Evolutionary conservation across 64 coral and sea anemone genomes (phyloP).

Genomic region (Actinia tenebrosa): DNA sequence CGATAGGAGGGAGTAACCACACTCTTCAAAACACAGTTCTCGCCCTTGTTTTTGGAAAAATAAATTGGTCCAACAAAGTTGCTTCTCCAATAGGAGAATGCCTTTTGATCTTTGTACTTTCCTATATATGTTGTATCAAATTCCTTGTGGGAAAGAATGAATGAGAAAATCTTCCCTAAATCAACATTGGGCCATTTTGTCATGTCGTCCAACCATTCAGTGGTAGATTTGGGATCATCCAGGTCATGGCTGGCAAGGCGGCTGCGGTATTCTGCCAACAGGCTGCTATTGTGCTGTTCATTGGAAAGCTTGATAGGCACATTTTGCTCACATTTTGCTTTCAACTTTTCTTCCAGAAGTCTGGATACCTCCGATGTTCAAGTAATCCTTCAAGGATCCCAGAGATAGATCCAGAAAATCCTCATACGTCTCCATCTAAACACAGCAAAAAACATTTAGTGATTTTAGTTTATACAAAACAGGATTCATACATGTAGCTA

Average conservation of each 20-base stretch:
- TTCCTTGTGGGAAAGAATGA: constrained; percentile 10
- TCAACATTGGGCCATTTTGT: constrained; percentile 14
- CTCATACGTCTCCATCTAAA: not conserved
- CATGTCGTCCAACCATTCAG: constrained; percentile 6
- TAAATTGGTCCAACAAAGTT: constrained; percentile 30
- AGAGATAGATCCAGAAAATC: constrained; percentile 19
- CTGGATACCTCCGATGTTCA: not conserved
- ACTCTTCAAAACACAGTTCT: constrained; percentile 12
- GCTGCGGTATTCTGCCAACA: constrained; percentile 2
- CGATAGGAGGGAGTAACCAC: constrained; percentile 15
- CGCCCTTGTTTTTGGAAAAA: constrained; percentile 12
- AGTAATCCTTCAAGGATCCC: constrained; percentile 13
- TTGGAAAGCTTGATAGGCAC: constrained; percentile 12
- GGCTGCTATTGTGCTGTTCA: constrained; percentile 6
- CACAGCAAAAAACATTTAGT: no score
- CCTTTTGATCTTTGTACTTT: constrained; percentile 41
- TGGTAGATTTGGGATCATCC: constrained; percentile 6
- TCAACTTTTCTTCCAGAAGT: constrained; percentile 17
- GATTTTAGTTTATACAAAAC: no score
- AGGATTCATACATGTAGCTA: no score
- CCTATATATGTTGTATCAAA: constrained; percentile 17
- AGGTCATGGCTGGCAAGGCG: not conserved
- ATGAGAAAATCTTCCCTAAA: constrained; percentile 25
- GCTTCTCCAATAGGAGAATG: constrained; percentile 37
- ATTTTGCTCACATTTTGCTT: constrained; percentile 5